Percentiles rank a stretch among this genome's conserved stretches.
Evolutionary conservation across 2,797 vertebrate species (phyloP).

Genomic region (Myotis vivesi): DNA sequence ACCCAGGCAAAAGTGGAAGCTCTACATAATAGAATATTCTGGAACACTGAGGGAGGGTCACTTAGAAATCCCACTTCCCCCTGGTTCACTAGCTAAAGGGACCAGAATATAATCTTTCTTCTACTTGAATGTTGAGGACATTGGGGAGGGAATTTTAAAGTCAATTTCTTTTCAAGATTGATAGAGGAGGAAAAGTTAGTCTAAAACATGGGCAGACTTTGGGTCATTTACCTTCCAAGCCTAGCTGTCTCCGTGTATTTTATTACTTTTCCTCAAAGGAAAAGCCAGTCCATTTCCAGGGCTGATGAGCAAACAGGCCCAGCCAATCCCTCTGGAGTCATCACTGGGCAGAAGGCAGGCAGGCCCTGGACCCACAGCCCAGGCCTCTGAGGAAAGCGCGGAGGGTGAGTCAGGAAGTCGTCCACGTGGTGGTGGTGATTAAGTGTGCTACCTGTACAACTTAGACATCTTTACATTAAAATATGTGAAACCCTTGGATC

Average conservation of each 20-base stretch:
- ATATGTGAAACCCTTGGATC: too few species aligned
- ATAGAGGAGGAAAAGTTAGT: background rate
- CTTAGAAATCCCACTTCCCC: background rate
- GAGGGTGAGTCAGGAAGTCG: fast-evolving
- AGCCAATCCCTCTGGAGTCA: fast-evolving
- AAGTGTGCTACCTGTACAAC: background rate
- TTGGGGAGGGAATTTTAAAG: background rate
- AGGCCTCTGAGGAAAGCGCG: fast-evolving
- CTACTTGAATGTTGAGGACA: background rate
- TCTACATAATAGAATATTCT: background rate
- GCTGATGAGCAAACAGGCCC: background rate
- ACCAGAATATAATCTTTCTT: background rate
- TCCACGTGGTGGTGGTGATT: fast-evolving
- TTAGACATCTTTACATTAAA: background rate
- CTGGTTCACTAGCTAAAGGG: background rate
- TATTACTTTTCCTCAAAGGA: background rate
- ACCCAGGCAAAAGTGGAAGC: background rate
- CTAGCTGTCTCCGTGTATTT: fast-evolving
- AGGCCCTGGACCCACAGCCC: fast-evolving
- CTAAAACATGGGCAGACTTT: fast-evolving
- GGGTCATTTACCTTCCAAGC: background rate
- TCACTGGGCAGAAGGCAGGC: fast-evolving
- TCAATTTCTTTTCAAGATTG: background rate
- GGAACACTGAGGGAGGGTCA: background rate
- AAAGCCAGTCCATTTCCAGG: too few species aligned